These are phyloP conservation scores for Bombylius major DNA, from an alignment of 2,888 invertebrate genomes.

Conservation along the genomic window DNA sequence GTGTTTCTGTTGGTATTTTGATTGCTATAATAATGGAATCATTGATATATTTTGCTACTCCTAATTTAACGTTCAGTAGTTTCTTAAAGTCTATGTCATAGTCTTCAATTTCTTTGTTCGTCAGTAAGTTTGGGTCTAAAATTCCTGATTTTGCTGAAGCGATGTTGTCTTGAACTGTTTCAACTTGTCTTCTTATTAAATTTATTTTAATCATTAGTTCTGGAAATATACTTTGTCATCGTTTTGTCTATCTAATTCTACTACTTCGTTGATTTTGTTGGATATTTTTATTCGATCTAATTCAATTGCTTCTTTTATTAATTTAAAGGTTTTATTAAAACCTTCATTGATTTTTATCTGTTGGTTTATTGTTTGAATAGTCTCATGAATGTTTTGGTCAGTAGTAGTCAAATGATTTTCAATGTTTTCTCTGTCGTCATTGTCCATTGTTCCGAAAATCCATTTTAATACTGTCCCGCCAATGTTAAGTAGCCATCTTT, in stretches of 20 bases:
- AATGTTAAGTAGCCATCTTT: no score
- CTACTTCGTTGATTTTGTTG: slow-evolving; percentile 3
- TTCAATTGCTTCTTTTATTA: not conserved
- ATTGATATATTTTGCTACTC: no score
- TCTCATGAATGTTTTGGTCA: not conserved
- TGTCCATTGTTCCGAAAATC: no score
- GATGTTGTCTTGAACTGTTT: no score
- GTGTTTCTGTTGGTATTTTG: not conserved
- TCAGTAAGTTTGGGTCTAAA: no score
- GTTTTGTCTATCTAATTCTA: not conserved
- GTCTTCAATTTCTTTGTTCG: no score
- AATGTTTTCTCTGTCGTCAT: slow-evolving; percentile 7
- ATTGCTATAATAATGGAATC: not conserved
- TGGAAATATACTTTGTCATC: no score
- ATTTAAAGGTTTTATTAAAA: slow-evolving; percentile 8
- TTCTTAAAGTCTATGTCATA: no score
- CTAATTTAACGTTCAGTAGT: slow-evolving; percentile 5
- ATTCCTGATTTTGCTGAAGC: no score
- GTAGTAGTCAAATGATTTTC: slow-evolving; percentile 1
- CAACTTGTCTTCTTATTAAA: no score
- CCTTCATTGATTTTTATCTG: no score
- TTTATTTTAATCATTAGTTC: no score
- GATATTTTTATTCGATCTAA: slow-evolving; percentile 3
- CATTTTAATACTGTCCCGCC: slow-evolving; percentile 9
- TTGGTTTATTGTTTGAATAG: not conserved